These are phyloP conservation scores for Drosophila peninsularis DNA, from an alignment of 2,888 invertebrate species.

Conservation along the genomic window DNA sequence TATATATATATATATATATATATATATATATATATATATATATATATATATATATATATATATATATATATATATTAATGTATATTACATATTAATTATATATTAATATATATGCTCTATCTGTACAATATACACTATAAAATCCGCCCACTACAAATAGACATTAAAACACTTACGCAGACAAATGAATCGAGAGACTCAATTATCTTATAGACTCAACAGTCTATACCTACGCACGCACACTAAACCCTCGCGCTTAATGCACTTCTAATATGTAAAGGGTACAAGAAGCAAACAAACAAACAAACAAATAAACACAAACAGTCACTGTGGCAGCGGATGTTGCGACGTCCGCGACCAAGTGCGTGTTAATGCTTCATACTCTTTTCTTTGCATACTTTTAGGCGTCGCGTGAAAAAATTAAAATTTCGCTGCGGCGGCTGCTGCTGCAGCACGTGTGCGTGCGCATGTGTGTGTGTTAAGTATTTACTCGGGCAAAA, in stretches of 20 bases:
- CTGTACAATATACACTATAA: not conserved
- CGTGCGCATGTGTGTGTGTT: conserved; percentile 17
- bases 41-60: too few relatives aligned
- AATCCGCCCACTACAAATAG: not conserved
- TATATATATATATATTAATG: too few relatives aligned
- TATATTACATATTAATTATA: too few relatives aligned
- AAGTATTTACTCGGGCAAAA: conserved; percentile 62
- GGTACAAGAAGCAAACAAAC: conserved; percentile 14
- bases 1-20: too few relatives aligned
- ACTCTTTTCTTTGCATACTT: conserved; percentile 60
- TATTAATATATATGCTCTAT: not conserved
- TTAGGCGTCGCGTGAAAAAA: conserved; percentile 73
- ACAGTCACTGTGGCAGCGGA: conserved; percentile 40
- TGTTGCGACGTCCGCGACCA: conserved; percentile 28
- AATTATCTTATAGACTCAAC: not conserved
- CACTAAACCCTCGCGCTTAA: not conserved
- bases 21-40: too few relatives aligned
- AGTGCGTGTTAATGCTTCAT: conserved; percentile 58
- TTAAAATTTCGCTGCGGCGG: conserved; percentile 76
- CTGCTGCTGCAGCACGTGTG: conserved; percentile 16
- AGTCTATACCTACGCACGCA: too few relatives aligned
- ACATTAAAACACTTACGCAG: not conserved
- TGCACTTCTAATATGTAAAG: not conserved
- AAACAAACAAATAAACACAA: conserved; percentile 23
- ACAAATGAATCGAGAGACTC: not conserved